Percentiles rank a stretch among this genome's conserved stretches.
Evolutionary conservation across 2,888 invertebrate genomes (phyloP).

Genomic region (Lasius platythorax): DNA sequence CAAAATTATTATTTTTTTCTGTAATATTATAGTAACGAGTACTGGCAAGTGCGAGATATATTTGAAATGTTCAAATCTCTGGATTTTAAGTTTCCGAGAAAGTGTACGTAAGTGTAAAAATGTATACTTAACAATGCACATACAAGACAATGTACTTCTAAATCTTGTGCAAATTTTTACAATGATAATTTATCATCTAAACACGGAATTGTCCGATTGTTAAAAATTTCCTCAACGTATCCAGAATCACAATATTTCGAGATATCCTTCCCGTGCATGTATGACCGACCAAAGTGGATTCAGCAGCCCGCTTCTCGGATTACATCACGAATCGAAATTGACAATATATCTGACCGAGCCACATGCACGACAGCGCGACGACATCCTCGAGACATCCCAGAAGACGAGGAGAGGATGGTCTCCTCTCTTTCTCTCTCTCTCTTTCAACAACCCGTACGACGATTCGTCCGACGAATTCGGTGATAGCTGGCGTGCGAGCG

Average conservation of each 20-base stretch:
- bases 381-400: conserved; percentile 39
- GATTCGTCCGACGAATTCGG: conserved; percentile 49
- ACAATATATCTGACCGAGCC: conserved; percentile 34
- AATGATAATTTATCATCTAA: not conserved
- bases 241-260: not conserved
- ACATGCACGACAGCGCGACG: conserved; percentile 31
- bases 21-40: not conserved
- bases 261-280: not conserved
- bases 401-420: conserved; percentile 23
- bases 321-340: conserved; percentile 42
- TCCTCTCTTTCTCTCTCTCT: conserved; percentile 4
- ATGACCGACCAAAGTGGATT: not conserved
- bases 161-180: not conserved
- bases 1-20: not conserved
- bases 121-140: not conserved
- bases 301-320: conserved; percentile 32
- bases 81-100: not conserved
- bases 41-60: not conserved
- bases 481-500: conserved; percentile 53
- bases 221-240: not conserved
- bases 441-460: not conserved
- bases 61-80: not conserved
- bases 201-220: not conserved
- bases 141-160: not conserved
- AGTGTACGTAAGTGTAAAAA: not conserved